Percentiles rank a stretch among this genome's conserved stretches.
phyloP scores from a whole-genome alignment of 2,888 invertebrate species.

The Sminthurides aquaticus region DNA sequence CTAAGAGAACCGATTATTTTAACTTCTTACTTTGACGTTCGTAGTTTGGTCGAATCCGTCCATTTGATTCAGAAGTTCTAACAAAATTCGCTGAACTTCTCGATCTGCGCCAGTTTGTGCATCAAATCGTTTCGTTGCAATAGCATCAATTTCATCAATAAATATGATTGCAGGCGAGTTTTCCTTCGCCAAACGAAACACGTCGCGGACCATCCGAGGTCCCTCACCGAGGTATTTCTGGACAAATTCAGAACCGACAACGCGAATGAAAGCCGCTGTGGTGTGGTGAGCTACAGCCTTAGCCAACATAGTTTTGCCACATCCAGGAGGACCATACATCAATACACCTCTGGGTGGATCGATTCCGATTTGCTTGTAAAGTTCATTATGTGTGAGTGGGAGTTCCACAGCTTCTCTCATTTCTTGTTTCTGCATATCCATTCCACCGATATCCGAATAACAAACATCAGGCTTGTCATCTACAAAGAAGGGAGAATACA shows the following conservation, averaged over 20 bases:
- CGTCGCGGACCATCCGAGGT: slow-evolving; percentile 98
- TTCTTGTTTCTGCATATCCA: slow-evolving; percentile 99
- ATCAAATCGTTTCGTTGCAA: slow-evolving; percentile 97
- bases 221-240: slow-evolving; percentile 99
- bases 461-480: slow-evolving; percentile 97
- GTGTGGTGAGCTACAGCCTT: slow-evolving; percentile 98
- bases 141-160: slow-evolving; percentile 99
- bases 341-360: slow-evolving; percentile 97
- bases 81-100: slow-evolving; percentile 93
- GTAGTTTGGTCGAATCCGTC: slow-evolving; percentile 99
- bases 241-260: slow-evolving; percentile 98
- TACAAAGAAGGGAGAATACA: slow-evolving; percentile 43
- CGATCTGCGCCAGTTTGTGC: slow-evolving; percentile 97
- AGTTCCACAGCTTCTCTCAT: slow-evolving; percentile 97
- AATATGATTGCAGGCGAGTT: slow-evolving; percentile 99
- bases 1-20: not conserved
- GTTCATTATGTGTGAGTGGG: slow-evolving; percentile 94
- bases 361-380: slow-evolving; percentile 97
- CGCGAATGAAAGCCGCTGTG: slow-evolving; percentile 95
- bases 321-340: slow-evolving; percentile 99
- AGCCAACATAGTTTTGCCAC: slow-evolving; percentile 99
- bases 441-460: slow-evolving; percentile 96
- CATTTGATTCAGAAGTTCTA: slow-evolving; percentile 98
- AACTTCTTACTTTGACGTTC: slow-evolving; percentile 78
- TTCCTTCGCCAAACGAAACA: slow-evolving; percentile 96